These are phyloP conservation scores for Marcusenius ussheri DNA, from an alignment of 2,113 vertebrate genomes.

Conservation along the genomic window DNA sequence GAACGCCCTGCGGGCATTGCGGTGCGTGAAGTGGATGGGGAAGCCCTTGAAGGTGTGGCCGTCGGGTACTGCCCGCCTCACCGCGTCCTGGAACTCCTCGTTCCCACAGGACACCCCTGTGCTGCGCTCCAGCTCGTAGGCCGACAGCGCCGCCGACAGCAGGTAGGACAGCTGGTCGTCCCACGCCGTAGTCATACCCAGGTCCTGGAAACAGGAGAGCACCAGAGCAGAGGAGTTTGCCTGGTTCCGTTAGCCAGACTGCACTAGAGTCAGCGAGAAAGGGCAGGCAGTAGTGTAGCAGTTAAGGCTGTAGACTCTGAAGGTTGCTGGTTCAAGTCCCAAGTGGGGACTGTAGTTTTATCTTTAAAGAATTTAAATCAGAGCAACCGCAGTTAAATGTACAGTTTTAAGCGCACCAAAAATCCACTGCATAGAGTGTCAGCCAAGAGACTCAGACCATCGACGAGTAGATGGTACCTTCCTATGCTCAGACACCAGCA, in stretches of 20 bases:
- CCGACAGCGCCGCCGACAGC: constrained; percentile 82
- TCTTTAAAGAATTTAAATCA: not conserved
- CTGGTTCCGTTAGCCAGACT: not conserved
- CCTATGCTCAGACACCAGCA: constrained; percentile 80
- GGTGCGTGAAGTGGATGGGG: constrained; percentile 88
- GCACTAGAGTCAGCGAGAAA: not conserved
- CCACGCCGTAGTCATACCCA: constrained; percentile 81
- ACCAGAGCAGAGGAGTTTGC: not conserved
- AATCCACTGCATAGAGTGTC: not conserved
- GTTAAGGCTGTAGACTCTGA: not conserved
- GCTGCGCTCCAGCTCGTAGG: constrained; percentile 87
- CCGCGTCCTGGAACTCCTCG: constrained; percentile 92
- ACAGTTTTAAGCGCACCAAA: not conserved
- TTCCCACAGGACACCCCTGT: constrained; percentile 82
- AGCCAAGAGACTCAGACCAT: not conserved
- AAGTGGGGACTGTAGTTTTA: not conserved
- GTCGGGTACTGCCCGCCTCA: constrained; percentile 83
- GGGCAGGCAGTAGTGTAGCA: not conserved
- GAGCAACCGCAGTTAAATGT: not conserved
- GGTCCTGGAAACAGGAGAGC: constrained; percentile 60
- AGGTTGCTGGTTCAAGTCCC: not conserved
- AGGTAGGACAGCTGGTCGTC: constrained; percentile 93
- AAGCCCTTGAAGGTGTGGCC: constrained; percentile 98
- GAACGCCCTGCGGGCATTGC: constrained; percentile 83
- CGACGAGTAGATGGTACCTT: constrained; percentile 66